Conservation (phyloP, 2,797 vertebrate species). For the Macroramphosus scolopax region DNA sequence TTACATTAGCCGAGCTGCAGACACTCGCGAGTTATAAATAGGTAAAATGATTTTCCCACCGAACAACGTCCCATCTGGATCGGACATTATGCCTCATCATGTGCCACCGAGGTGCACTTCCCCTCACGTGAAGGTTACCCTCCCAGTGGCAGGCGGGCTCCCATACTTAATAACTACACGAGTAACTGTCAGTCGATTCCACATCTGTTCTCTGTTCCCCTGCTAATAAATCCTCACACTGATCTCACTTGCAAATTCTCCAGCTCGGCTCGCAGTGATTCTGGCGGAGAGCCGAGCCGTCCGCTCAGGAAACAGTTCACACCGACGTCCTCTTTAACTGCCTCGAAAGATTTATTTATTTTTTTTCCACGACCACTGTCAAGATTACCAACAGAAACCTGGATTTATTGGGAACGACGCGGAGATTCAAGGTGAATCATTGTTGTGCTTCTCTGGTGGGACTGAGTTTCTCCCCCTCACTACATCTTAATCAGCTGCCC, state of each 20-base stretch:
- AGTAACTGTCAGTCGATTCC: slow-evolving; percentile 72
- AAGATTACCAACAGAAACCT: slow-evolving; percentile 52
- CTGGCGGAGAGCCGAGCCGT: slow-evolving; percentile 61
- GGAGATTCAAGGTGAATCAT: slow-evolving; percentile 70
- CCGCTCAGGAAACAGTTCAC: slow-evolving; percentile 48
- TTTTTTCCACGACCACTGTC: slow-evolving; percentile 37
- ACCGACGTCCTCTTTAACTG: slow-evolving; percentile 55
- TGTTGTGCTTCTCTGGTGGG: slow-evolving; percentile 49
- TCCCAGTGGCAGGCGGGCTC: slow-evolving; percentile 71
- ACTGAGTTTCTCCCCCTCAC: slow-evolving; percentile 58
- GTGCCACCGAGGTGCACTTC: slow-evolving; percentile 67
- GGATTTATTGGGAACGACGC: slow-evolving; percentile 45
- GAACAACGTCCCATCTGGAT: slow-evolving; percentile 73
- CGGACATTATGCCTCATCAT: slow-evolving; percentile 66
- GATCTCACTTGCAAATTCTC: slow-evolving; percentile 72
- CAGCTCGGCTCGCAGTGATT: slow-evolving; percentile 59
- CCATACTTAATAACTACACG: slow-evolving; percentile 77
- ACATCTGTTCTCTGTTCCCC: slow-evolving; percentile 77
- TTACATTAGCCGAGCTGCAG: slow-evolving; percentile 47
- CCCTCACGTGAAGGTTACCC: slow-evolving; percentile 76
- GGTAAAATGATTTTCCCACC: slow-evolving; percentile 45
- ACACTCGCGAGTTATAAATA: slow-evolving; percentile 68
- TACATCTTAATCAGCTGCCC: slow-evolving; percentile 61
- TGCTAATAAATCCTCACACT: slow-evolving; percentile 73
- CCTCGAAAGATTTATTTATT: slow-evolving; percentile 50